A percentile compares a stretch with the other conserved stretches of the same genome.
These are phyloP conservation scores for Urocynchramus pylzowi DNA, from an alignment of 2,113 vertebrate species.

Conservation along the genomic window DNA sequence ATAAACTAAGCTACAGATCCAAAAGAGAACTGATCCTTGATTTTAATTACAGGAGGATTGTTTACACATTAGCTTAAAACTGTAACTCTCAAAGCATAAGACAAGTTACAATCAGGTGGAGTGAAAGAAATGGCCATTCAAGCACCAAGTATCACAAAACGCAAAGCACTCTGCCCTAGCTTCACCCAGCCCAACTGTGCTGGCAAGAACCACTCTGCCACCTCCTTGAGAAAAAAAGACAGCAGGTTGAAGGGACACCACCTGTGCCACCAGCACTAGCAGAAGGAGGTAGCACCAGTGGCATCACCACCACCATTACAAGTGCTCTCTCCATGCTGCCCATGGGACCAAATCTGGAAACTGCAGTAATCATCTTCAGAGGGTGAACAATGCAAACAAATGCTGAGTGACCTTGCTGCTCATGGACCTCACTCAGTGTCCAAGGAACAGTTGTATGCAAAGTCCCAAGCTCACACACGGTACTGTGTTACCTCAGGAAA, in stretches of 20 bases:
- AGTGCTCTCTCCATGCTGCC: no score
- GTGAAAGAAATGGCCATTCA: not conserved
- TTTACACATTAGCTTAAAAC: not conserved
- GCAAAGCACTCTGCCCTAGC: not conserved
- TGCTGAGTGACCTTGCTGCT: not conserved
- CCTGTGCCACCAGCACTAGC: not conserved
- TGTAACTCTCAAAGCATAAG: not conserved
- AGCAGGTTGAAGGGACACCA: not conserved
- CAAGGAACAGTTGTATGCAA: not conserved
- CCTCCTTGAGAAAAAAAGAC: not conserved
- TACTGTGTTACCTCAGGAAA: not conserved
- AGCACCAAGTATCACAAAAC: not conserved
- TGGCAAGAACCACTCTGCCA: not conserved
- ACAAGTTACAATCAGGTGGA: not conserved
- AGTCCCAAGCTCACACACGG: not conserved
- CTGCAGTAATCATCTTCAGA: not conserved
- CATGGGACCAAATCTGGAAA: not conserved
- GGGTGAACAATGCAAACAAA: not conserved
- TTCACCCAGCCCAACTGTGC: not conserved
- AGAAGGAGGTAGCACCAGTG: not conserved
- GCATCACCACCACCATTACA: not conserved
- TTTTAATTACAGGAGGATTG: constrained; percentile 29
- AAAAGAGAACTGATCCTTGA: not conserved
- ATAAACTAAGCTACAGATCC: constrained; percentile 5
- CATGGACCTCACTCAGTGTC: not conserved